These are phyloP conservation scores for Diachasmimorpha longicaudata DNA, from an alignment of 1,140 invertebrate species.

Conservation along the genomic window DNA sequence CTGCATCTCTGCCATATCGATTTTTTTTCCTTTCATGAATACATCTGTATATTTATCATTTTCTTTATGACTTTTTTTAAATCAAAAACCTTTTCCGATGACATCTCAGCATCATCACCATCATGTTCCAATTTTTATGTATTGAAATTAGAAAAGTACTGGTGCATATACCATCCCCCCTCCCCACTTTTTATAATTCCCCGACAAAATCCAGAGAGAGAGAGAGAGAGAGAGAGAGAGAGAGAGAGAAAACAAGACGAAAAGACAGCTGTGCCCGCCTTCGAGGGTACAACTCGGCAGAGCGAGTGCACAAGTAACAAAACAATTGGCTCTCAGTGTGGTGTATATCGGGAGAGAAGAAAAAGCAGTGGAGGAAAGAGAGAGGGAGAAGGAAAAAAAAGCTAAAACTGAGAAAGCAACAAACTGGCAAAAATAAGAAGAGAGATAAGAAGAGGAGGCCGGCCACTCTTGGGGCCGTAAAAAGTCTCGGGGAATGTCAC, in stretches of 20 bases:
- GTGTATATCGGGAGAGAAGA: constrained; percentile 12
- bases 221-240: too few species aligned
- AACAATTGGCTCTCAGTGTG: not conserved
- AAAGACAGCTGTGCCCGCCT: not conserved
- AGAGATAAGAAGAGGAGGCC: constrained; percentile 44
- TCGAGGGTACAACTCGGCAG: not conserved
- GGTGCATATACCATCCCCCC: not conserved
- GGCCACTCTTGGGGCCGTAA: constrained; percentile 53
- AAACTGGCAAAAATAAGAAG: not conserved
- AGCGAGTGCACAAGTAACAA: constrained; percentile 33
- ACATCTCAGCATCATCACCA: not conserved
- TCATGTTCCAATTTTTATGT: not conserved
- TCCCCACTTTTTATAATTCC: not conserved
- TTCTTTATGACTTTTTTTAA: too few species aligned
- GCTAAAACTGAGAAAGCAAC: not conserved
- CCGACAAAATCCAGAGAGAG: not conserved
- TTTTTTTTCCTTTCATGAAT: not conserved
- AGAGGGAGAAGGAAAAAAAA: constrained; percentile 21
- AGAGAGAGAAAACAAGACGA: not conserved
- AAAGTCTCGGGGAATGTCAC: constrained; percentile 60
- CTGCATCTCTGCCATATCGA: not conserved
- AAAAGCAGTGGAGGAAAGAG: constrained; percentile 7
- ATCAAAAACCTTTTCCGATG: too few species aligned
- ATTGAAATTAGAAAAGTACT: constrained; percentile 52
- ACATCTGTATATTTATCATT: too few species aligned